A percentile compares a stretch with the other conserved stretches of the same genome.
Conservation (phyloP, 2,113 vertebrate species). For the Mellivora capensis region DNA sequence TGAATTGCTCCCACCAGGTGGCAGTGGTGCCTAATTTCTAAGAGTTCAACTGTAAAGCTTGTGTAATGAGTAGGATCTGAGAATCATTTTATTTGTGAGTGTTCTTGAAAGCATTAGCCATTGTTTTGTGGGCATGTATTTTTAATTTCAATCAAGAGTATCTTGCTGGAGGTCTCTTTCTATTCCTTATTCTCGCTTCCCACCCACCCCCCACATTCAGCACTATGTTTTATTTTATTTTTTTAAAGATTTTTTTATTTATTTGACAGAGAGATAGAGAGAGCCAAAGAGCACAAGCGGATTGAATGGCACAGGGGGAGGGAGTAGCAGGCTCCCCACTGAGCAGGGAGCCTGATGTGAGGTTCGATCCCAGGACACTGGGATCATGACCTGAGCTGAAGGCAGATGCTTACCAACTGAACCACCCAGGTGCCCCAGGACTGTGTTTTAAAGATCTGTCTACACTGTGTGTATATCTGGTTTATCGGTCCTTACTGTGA, state of each 20-base stretch:
- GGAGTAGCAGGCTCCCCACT: too few species aligned
- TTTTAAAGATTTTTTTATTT: too few species aligned
- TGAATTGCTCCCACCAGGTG: slow-evolving; percentile 46
- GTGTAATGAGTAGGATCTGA: background rate
- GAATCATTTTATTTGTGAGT: background rate
- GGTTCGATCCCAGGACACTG: too few species aligned
- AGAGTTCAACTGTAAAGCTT: background rate
- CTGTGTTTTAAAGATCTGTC: background rate
- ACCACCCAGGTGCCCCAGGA: too few species aligned
- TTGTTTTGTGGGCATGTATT: background rate
- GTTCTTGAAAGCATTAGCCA: background rate
- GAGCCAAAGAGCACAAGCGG: too few species aligned
- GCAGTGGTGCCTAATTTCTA: slow-evolving; percentile 5
- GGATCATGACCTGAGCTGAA: too few species aligned
- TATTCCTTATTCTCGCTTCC: background rate
- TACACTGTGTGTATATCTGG: background rate
- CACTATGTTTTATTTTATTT: background rate
- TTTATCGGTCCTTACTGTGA: background rate
- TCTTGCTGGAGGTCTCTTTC: background rate
- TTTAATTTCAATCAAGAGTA: slow-evolving; percentile 1
- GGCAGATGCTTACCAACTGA: too few species aligned
- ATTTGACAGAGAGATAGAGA: too few species aligned
- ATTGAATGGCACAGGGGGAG: too few species aligned
- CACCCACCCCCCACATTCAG: background rate
- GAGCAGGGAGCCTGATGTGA: too few species aligned